Base-by-base conservation (phyloP, 2,113 vertebrate species). In the Puma concolor region DNA sequence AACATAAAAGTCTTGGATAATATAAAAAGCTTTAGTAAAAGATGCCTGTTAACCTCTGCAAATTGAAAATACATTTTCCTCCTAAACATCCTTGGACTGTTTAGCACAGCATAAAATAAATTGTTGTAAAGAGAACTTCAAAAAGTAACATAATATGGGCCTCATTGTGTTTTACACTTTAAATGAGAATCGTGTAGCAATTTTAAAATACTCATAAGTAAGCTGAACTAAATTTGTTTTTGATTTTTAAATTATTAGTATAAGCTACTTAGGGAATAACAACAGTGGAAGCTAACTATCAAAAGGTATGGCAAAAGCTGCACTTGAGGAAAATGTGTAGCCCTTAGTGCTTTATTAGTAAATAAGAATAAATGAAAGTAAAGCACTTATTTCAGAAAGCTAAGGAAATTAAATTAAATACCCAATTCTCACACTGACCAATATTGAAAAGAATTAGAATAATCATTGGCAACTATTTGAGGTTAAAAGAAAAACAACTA, bases 391-490 rank as follows among this genome's bases (percentile, higher is more conserved):
- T 69, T 89, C 36, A 74, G 94, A 83, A 94, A 64, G 0, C 31
- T 92, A 84, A 86, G 69, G 71, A 81, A 71, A 69, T 57, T 91
- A 93, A 90, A 66, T 94, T 94, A 81, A 8, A 1, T 54, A 27
- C 44, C 19, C 83, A 90, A 94, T 83, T 50, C 23, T 82, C 31
- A 60, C 10, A 77, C 2, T 95, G 74, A 90, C 21, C 91, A 95
- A 97, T 92, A 82, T 23, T 38, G 25, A 92, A 90, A 69, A 88
- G 31, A 85, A 38, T 72, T 89, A 92, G 27, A 86, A 80, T 74
- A 63, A 3, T 76, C 74, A 84, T 31, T 69, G 12, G 31, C 17
- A 91, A 90, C 14, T 60, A 88, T 44, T 87, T 63, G 57, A 64
- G 4, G 11, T 14, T 8, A 9, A 21, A 7, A 84, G 33, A 85